These are phyloP conservation scores for Amia ocellicauda DNA, from an alignment of 2,113 vertebrate species.

Conservation along the genomic window DNA sequence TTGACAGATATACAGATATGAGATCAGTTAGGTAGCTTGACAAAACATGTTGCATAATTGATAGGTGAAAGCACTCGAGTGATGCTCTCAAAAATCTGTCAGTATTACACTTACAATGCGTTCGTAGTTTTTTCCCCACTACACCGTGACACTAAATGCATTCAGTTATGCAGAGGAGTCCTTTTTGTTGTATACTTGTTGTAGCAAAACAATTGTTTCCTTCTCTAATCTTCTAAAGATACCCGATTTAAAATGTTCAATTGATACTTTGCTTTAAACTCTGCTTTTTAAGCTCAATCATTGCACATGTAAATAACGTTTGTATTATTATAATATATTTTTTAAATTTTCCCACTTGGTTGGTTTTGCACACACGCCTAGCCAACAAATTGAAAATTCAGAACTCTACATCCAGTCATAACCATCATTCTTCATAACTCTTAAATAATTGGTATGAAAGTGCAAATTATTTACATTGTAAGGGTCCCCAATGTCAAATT, in stretches of 20 bases:
- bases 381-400: conserved; percentile 38
- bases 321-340: no score
- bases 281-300: conserved; percentile 30
- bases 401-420: conserved; percentile 35
- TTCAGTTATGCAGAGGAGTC: background rate
- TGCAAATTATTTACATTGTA: conserved; percentile 43
- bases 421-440: conserved; percentile 42
- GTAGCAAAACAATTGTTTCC: background rate
- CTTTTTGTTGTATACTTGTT: background rate
- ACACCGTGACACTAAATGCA: background rate
- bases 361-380: no score
- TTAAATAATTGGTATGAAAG: conserved; percentile 49
- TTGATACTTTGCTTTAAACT: background rate
- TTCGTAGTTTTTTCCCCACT: background rate
- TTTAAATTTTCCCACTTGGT: no score
- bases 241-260: no score
- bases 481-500: background rate
- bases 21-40: conserved; percentile 31
- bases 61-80: conserved; percentile 32
- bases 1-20: conserved; percentile 30
- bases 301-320: conserved; percentile 13
- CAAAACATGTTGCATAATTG: conserved; percentile 31
- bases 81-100: conserved; percentile 19
- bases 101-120: background rate
- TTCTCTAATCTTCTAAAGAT: no score